Percentiles rank a stretch among this genome's conserved stretches.
phyloP scores from a whole-genome alignment of 2,113 vertebrate genomes.

The Chelonoidis abingdonii region DNA sequence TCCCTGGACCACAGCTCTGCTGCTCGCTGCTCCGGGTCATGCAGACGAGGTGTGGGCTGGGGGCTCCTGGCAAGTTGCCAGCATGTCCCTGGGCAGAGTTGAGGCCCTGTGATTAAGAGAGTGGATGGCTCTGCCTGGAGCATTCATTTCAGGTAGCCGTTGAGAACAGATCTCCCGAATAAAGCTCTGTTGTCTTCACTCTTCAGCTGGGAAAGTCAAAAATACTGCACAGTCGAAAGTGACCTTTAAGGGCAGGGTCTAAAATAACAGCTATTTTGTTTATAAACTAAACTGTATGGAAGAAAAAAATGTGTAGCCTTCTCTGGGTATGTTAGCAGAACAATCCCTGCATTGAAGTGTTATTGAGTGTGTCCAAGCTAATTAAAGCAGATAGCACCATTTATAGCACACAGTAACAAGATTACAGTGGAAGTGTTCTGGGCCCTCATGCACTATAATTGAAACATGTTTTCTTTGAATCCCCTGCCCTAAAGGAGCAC shows the following conservation, averaged over 20 bases:
- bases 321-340: slow-evolving; percentile 49
- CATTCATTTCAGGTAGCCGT: not conserved
- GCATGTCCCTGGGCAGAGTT: not conserved
- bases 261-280: slow-evolving; percentile 57
- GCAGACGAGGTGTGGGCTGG: not conserved
- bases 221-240: not conserved
- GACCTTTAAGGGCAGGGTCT: not conserved
- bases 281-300: slow-evolving; percentile 36
- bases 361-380: slow-evolving; percentile 29
- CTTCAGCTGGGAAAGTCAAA: slow-evolving; percentile 24
- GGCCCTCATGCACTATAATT: not conserved
- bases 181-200: slow-evolving; percentile 48
- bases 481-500: slow-evolving; percentile 42
- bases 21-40: not conserved
- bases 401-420: slow-evolving; percentile 41
- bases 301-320: slow-evolving; percentile 7
- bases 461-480: slow-evolving; percentile 41
- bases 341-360: slow-evolving; percentile 22
- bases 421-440: slow-evolving; percentile 19
- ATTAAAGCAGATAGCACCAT: slow-evolving; percentile 43
- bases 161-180: not conserved
- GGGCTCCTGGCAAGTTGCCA: not conserved
- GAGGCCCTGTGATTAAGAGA: not conserved
- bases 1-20: not conserved
- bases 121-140: not conserved